phyloP scores from a whole-genome alignment of 2,888 invertebrate genomes.

The Anaspis maculata region DNA sequence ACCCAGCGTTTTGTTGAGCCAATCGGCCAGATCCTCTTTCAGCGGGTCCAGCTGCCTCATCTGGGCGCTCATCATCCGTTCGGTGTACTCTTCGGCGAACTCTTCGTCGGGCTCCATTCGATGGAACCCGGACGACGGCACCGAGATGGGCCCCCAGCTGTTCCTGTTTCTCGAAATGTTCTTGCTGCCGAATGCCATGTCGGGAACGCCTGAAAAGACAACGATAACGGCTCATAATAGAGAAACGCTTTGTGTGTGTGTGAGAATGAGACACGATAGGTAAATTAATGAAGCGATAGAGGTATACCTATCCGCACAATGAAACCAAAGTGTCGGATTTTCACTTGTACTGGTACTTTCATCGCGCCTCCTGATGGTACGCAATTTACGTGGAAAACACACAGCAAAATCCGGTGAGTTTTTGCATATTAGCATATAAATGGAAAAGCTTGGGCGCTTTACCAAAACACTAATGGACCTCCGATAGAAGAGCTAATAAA shows the following conservation, averaged over 20 bases:
- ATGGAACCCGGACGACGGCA: constrained; percentile 39
- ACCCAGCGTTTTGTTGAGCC: constrained; percentile 82
- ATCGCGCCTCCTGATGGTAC: no score
- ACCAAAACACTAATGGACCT: no score
- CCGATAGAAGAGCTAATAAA: no score
- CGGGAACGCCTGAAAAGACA: neutral
- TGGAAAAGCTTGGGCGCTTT: no score
- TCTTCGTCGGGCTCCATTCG: constrained; percentile 32
- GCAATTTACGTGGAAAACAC: no score
- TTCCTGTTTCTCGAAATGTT: constrained; percentile 37
- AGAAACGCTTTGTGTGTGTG: neutral
- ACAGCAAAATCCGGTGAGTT: no score
- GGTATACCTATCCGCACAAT: no score
- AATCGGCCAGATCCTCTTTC: constrained; percentile 80
- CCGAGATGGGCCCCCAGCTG: constrained; percentile 55
- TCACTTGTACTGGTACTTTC: no score
- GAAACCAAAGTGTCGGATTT: no score
- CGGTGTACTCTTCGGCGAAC: constrained; percentile 50
- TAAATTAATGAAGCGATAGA: constrained; percentile 2
- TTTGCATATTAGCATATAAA: no score
- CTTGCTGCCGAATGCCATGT: constrained; percentile 28
- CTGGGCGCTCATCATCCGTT: constrained; percentile 67
- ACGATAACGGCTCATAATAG: neutral
- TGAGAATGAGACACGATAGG: constrained; percentile 1
- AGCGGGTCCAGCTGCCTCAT: constrained; percentile 72